Base-by-base conservation (phyloP, 30 jellyfish, hydroid and myxozoan species). In the Phacellophora camtschatica region DNA sequence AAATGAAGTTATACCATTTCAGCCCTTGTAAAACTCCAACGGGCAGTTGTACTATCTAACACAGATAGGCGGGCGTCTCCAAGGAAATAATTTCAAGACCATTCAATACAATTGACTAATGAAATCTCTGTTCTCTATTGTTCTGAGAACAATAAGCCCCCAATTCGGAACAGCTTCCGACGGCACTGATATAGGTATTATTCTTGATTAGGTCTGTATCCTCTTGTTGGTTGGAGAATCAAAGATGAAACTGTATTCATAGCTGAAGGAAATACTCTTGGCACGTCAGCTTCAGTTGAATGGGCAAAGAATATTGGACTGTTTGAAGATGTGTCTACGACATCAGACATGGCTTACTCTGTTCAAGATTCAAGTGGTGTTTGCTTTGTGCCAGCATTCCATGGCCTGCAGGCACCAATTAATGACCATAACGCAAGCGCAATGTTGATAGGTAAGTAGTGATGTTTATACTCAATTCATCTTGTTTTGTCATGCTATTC, bases 201-300 rank as follows among this genome's bases (percentile, higher is more conserved):
- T n/a, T n/a, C n/a, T n/a, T n/a, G n/a, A n/a, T 4, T 34, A 90
- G 98, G 99, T 1, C 46, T 93, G 19, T 93, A 86, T 63, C 99
- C 99, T 15, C 74, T 86, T 36, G 94, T 93, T 27, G 99, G 95
- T 3, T 93, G 99, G 99, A 61, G 70, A 49, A 85, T 86, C 30
- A 71, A 54, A 24, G 97, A 93, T 46, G 96, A 86, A 28, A 33
- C 76, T 3, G 73, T 64, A 18, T 75, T 62, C 41, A 46, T 87
- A 45, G 96, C 97, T 12, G 99, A 93, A 68, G 99, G 97, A 27
- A 20, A 20, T 41, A 39, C 81, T 12, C 33, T 50, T 4, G 97
- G 97, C n/a, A 54, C 92, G 5, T 88, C 97, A 11, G 65, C 95
- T 27, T 58, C 89, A 46, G 54, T 93, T 65, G 99, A 93, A 35